Percentiles rank a stretch among this genome's conserved stretches.
Evolutionary conservation across 2,888 invertebrate genomes (phyloP).

Genomic region (Hypena proboscidalis): DNA sequence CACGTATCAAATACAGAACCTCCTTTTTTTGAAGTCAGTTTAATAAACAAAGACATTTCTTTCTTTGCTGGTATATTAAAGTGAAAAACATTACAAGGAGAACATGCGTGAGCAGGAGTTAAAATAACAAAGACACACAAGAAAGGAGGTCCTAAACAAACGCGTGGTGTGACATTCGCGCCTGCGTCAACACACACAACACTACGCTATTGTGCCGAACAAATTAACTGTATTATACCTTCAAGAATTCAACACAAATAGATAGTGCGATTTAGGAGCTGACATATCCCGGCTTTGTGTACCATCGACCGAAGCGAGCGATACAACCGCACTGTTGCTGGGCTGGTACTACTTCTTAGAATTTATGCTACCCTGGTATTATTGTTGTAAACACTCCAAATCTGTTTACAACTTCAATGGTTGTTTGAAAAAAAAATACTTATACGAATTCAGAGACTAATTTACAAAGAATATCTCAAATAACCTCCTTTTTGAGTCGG

Average conservation of each 20-base stretch:
- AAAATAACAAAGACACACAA: conserved; percentile 51
- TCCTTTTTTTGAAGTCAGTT: too few relatives aligned
- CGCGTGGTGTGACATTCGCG: conserved; percentile 24
- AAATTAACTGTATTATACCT: conserved; percentile 37
- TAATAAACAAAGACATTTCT: too few relatives aligned
- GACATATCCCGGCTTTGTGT: conserved; percentile 4
- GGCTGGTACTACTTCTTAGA: neutral
- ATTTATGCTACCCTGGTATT: neutral
- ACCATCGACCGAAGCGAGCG: neutral
- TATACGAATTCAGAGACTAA: too few relatives aligned
- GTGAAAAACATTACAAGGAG: conserved; percentile 28
- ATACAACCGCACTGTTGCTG: neutral
- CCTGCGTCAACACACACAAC: conserved; percentile 35
- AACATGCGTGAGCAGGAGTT: conserved; percentile 39
- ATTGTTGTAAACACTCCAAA: neutral
- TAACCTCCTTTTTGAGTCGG: too few relatives aligned
- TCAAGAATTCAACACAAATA: conserved; percentile 26
- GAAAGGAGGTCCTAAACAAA: conserved; percentile 43
- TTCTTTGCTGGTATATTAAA: conserved; percentile 2
- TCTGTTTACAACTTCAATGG: too few relatives aligned
- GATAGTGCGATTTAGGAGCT: conserved; percentile 8
- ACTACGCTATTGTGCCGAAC: conserved; percentile 28
- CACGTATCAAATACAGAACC: too few relatives aligned
- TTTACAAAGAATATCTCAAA: too few relatives aligned
- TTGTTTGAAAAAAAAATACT: too few relatives aligned